phyloP scores from a whole-genome alignment of 2,888 invertebrate species.

The Globia sparganii region DNA sequence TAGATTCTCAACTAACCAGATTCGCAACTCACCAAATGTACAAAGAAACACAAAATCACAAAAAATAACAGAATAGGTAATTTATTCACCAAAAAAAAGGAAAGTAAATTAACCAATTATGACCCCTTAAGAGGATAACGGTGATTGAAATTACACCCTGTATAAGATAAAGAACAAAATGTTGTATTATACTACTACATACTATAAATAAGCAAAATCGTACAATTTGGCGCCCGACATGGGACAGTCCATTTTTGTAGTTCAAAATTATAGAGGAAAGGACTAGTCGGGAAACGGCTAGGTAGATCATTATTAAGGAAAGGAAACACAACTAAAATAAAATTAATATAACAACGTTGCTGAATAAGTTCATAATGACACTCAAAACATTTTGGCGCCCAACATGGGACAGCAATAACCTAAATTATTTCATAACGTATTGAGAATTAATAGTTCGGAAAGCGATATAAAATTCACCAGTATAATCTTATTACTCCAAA shows the following conservation, averaged over 20 bases:
- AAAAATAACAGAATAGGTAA: too few species aligned
- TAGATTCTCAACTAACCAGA: too few species aligned
- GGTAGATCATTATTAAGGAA: not conserved
- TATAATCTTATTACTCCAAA: conserved; percentile 58
- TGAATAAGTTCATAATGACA: conserved; percentile 3
- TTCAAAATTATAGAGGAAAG: not conserved
- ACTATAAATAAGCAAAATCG: not conserved
- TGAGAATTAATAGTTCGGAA: conserved; percentile 74
- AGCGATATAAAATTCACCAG: conserved; percentile 59
- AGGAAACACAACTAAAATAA: not conserved
- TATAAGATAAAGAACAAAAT: not conserved
- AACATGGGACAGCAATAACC: conserved; percentile 62
- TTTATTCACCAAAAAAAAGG: too few species aligned
- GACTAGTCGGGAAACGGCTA: not conserved
- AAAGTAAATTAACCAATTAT: too few species aligned
- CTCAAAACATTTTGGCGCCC: conserved; percentile 63
- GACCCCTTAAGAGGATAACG: too few species aligned
- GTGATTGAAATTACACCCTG: too few species aligned
- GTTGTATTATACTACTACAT: not conserved
- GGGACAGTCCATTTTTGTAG: not conserved
- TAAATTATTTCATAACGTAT: conserved; percentile 44
- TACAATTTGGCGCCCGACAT: conserved; percentile 21
- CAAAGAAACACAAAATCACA: too few species aligned
- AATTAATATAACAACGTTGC: not conserved
- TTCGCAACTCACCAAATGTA: too few species aligned